Evolutionary conservation across 2,888 invertebrate species (phyloP).

Genomic region (Subacronicta megacephala): DNA sequence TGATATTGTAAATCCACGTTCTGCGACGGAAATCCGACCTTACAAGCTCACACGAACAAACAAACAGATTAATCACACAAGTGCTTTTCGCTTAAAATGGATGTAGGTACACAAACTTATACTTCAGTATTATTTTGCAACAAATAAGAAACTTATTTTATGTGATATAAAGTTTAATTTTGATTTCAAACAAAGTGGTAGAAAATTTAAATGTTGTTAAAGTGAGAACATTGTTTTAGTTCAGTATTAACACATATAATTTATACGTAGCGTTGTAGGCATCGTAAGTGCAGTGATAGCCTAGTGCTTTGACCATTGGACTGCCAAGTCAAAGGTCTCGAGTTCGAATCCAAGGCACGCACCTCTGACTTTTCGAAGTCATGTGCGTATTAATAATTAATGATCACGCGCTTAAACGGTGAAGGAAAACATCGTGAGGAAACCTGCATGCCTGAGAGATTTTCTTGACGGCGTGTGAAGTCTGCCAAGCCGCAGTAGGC

Average conservation of each 20-base stretch:
- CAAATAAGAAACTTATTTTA: constrained; percentile 24
- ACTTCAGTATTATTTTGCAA: constrained; percentile 17
- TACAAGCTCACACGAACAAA: constrained; percentile 25
- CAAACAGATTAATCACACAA: constrained; percentile 25
- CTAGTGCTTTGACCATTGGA: no score
- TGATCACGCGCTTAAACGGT: no score
- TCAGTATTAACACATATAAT: constrained; percentile 33
- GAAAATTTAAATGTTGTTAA: constrained; percentile 5
- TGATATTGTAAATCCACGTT: constrained; percentile 1
- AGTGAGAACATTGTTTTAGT: constrained; percentile 12
- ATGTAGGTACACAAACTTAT: constrained; percentile 16
- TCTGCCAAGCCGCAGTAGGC: no score
- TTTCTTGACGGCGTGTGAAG: no score
- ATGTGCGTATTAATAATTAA: no score
- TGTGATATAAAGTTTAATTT: constrained; percentile 26
- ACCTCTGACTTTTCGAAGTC: no score
- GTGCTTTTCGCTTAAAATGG: constrained; percentile 3
- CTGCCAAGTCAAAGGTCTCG: no score
- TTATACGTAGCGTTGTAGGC: no score
- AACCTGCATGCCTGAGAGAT: no score
- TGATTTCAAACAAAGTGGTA: constrained; percentile 20
- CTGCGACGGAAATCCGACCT: constrained; percentile 11
- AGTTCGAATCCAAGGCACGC: no score
- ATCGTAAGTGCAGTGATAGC: no score
- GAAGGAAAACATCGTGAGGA: no score